These are phyloP conservation scores for Arctocebus calabarensis DNA, from an alignment of 2,797 vertebrate species.

Conservation along the genomic window DNA sequence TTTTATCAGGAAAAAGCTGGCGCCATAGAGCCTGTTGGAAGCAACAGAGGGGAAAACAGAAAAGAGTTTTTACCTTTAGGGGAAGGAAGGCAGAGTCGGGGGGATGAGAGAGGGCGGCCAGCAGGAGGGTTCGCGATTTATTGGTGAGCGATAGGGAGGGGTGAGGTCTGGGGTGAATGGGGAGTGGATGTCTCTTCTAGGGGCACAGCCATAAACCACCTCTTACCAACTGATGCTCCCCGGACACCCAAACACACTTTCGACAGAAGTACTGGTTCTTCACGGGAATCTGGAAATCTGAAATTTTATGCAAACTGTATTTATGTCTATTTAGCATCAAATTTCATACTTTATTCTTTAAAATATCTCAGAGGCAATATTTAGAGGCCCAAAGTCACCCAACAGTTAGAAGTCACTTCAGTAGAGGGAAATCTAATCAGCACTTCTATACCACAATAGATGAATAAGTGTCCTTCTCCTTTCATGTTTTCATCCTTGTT, in stretches of 20 bases:
- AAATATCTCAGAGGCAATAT: neutral
- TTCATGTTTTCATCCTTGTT: neutral
- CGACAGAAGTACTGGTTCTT: no score
- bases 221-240: rapidly evolving
- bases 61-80: no score
- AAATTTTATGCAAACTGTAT: neutral
- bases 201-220: neutral
- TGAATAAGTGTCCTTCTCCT: rapidly evolving
- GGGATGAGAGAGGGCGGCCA: rapidly evolving
- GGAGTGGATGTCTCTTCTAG: no score
- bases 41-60: neutral
- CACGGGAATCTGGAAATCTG: neutral
- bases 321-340: neutral
- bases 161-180: rapidly evolving
- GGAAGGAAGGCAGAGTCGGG: neutral
- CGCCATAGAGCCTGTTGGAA: neutral
- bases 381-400: neutral
- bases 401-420: rapidly evolving
- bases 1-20: neutral
- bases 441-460: rapidly evolving
- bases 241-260: neutral
- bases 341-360: neutral
- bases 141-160: rapidly evolving
- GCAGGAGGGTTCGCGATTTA: rapidly evolving
- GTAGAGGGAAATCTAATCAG: neutral